Conservation (phyloP, 2,113 vertebrate genomes). For the Hippocampus guttulatus region DNA sequence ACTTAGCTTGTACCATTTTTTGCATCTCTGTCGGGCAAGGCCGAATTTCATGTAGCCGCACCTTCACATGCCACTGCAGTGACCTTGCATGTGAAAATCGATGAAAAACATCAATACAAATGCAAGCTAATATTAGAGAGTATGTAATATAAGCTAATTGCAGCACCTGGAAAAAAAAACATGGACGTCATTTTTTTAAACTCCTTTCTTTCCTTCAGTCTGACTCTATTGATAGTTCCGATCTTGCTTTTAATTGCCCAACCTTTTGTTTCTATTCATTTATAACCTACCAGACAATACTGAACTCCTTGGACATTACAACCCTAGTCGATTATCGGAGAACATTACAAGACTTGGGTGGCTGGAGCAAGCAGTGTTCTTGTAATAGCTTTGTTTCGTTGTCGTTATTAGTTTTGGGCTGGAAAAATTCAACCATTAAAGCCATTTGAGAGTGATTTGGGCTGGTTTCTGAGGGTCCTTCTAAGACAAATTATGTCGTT, state of each 20-base stretch:
- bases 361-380: too few species aligned
- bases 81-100: constrained; percentile 1
- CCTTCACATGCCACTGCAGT: neutral
- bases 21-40: neutral
- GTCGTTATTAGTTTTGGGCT: too few species aligned
- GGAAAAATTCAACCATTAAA: too few species aligned
- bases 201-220: neutral
- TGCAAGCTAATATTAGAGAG: neutral
- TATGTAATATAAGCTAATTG: neutral
- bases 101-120: constrained; percentile 7
- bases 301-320: too few species aligned
- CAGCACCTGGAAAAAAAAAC: neutral
- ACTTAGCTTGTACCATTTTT: constrained; percentile 9
- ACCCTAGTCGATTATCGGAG: too few species aligned
- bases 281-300: too few species aligned
- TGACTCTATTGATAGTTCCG: neutral
- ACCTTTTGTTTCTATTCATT: too few species aligned
- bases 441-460: too few species aligned
- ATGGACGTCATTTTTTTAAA: neutral
- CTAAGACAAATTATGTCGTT: too few species aligned
- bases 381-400: too few species aligned
- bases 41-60: constrained; percentile 2
- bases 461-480: too few species aligned
- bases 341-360: too few species aligned
- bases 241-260: neutral